These are phyloP conservation scores for Manacus vitellinus DNA, from an alignment of 2,113 vertebrate species.

Conservation along the genomic window DNA sequence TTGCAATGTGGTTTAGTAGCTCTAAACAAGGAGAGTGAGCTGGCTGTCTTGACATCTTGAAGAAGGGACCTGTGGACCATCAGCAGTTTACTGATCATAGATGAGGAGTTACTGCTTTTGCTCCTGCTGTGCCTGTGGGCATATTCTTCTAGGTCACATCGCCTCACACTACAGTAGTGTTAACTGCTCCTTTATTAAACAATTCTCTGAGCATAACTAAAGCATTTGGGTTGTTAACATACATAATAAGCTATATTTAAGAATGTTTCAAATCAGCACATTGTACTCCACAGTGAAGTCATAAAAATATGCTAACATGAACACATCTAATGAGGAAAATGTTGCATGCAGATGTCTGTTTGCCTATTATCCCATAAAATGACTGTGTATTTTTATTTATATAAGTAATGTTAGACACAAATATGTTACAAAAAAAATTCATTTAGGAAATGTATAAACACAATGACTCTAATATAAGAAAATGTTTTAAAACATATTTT, in stretches of 20 bases:
- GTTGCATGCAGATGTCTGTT: conserved; percentile 65
- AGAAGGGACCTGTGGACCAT: background rate
- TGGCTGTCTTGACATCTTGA: fast-evolving
- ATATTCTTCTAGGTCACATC: background rate
- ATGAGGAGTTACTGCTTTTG: background rate
- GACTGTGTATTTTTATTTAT: conserved; percentile 68
- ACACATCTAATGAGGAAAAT: conserved; percentile 69
- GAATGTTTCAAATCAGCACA: conserved; percentile 54
- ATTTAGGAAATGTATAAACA: conserved; percentile 59
- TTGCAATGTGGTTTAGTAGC: background rate
- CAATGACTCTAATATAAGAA: conserved; percentile 54
- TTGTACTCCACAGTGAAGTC: conserved; percentile 62
- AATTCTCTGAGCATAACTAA: conserved; percentile 30
- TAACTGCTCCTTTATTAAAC: background rate
- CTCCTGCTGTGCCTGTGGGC: background rate
- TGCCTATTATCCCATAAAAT: conserved; percentile 69
- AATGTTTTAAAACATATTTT: conserved; percentile 50
- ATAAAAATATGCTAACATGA: conserved; percentile 67
- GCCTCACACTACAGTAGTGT: fast-evolving
- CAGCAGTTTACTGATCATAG: background rate
- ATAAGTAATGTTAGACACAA: conserved; percentile 46
- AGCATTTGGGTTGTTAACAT: conserved; percentile 49
- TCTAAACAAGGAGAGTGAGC: background rate
- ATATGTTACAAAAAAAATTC: conserved; percentile 42
- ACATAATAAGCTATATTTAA: conserved; percentile 53